These are phyloP conservation scores for Charadrius vociferus DNA, from an alignment of 2,113 vertebrate species.

Conservation along the genomic window DNA sequence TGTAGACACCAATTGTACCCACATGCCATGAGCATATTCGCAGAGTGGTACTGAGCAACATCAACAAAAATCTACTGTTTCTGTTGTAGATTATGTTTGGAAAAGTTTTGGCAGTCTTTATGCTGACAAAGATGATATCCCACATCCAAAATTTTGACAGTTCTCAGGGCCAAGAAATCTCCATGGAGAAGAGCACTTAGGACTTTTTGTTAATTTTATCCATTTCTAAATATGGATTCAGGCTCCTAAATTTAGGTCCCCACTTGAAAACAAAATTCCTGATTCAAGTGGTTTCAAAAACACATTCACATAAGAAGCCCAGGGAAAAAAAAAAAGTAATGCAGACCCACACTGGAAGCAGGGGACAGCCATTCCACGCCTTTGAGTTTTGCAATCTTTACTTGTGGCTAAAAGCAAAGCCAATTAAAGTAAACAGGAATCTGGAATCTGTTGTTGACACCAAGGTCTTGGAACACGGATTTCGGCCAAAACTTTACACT, in stretches of 20 bases:
- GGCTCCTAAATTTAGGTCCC: conserved; percentile 30
- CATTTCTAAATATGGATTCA: background rate
- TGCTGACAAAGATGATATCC: background rate
- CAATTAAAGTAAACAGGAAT: conserved; percentile 48
- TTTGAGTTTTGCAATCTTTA: conserved; percentile 45
- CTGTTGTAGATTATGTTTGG: background rate
- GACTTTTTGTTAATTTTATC: background rate
- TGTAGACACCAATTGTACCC: background rate
- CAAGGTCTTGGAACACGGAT: background rate
- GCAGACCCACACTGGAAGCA: background rate
- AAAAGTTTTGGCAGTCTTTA: background rate
- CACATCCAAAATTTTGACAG: background rate
- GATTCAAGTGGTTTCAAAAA: conserved; percentile 34
- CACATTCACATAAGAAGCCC: background rate
- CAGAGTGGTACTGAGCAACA: background rate
- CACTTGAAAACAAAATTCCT: conserved; percentile 34
- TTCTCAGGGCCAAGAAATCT: background rate
- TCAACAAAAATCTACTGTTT: background rate
- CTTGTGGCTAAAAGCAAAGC: conserved; percentile 35
- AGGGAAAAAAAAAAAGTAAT: background rate
- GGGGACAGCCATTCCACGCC: background rate
- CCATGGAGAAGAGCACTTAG: background rate
- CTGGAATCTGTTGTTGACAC: conserved; percentile 42
- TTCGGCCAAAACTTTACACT: background rate
- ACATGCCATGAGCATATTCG: rapidly evolving